Percentiles rank a stretch among this genome's conserved stretches.
Conservation (phyloP, 2,113 vertebrate species). For the Shinisaurus crocodilurus region DNA sequence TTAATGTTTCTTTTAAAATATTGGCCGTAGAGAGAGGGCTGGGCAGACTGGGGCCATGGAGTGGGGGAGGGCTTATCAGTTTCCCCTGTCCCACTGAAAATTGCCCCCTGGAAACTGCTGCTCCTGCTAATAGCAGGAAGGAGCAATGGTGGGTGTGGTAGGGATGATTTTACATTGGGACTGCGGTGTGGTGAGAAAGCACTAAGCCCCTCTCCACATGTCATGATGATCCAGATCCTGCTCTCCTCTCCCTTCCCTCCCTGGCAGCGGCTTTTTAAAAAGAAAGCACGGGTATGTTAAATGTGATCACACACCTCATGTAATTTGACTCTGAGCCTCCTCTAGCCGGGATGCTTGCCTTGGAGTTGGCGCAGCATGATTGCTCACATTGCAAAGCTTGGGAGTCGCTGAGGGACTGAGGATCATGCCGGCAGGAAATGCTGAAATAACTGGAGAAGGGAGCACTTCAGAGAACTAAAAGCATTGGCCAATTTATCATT, state of each 20-base stretch:
- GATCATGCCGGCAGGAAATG: background rate
- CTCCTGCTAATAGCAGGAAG: no score
- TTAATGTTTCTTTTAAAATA: background rate
- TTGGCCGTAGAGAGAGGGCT: background rate
- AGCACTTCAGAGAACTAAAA: background rate
- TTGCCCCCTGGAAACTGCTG: background rate
- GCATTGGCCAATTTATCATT: background rate
- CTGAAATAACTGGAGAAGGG: background rate
- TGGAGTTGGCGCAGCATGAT: background rate
- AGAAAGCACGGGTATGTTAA: no score
- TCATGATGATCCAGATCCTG: no score
- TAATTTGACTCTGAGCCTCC: no score
- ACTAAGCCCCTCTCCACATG: no score
- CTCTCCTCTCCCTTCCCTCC: no score
- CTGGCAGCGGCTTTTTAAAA: no score
- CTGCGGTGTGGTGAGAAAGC: no score
- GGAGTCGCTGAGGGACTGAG: background rate
- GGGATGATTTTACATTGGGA: no score
- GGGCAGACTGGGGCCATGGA: background rate
- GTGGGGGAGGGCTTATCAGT: background rate
- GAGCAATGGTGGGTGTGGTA: background rate
- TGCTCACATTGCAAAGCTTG: background rate
- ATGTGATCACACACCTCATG: no score
- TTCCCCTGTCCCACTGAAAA: background rate
- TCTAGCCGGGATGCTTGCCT: background rate